Percentiles rank a stretch among this genome's conserved stretches.
phyloP scores from a whole-genome alignment of 2,113 vertebrate species.

The Podarcis muralis region DNA sequence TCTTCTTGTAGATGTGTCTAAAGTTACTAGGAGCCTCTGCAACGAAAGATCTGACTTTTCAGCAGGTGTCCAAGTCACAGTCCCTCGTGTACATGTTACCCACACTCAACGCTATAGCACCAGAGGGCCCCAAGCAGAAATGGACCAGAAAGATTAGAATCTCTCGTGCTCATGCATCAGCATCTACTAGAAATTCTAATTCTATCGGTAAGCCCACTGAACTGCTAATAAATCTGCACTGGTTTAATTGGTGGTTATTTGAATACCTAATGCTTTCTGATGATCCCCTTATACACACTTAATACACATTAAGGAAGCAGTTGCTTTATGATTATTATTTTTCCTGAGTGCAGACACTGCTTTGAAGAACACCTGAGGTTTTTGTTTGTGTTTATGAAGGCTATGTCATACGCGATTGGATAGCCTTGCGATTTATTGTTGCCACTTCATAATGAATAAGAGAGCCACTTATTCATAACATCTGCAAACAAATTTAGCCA shows the following conservation, averaged over 20 bases:
- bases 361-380: slow-evolving; percentile 16
- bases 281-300: slow-evolving; percentile 39
- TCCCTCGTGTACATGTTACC: slow-evolving; percentile 43
- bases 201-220: not conserved
- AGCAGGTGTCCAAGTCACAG: slow-evolving; percentile 35
- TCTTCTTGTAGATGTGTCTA: not conserved
- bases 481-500: slow-evolving; percentile 70
- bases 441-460: slow-evolving; percentile 57
- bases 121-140: not conserved
- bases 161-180: not conserved
- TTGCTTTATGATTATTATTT: not conserved
- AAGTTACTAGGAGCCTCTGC: slow-evolving; percentile 4
- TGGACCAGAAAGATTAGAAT: slow-evolving; percentile 36
- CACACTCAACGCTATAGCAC: slow-evolving; percentile 33
- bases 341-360: slow-evolving; percentile 36
- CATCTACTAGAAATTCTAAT: slow-evolving; percentile 18
- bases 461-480: slow-evolving; percentile 62
- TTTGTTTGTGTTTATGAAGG: slow-evolving; percentile 20
- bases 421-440: slow-evolving; percentile 51
- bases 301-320: slow-evolving; percentile 41
- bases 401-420: slow-evolving; percentile 34
- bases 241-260: slow-evolving; percentile 44
- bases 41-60: slow-evolving; percentile 35
- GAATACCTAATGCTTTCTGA: slow-evolving; percentile 46
- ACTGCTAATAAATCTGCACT: slow-evolving; percentile 13